These are phyloP conservation scores for Ceratosolen solmsi DNA, from an alignment of 1,140 invertebrate species.

Conservation along the genomic window DNA sequence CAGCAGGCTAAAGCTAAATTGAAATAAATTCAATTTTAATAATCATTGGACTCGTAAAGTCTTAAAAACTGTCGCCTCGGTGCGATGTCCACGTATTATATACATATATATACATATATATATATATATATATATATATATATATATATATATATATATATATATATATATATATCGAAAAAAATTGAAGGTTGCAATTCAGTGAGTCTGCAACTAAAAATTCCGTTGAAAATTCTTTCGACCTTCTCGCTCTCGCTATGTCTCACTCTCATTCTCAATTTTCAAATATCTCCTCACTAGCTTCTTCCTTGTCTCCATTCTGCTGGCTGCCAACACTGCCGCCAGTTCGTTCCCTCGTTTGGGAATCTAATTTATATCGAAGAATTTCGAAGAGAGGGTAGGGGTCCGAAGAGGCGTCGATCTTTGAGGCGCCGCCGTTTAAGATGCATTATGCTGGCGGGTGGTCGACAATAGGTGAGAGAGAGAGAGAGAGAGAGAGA, in stretches of 20 bases:
- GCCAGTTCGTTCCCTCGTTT: constrained; percentile 58
- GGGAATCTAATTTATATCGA: constrained; percentile 72
- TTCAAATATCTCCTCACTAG: constrained; percentile 17
- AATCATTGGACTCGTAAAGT: neutral
- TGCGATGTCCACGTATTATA: too few relatives aligned
- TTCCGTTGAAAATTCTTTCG: neutral
- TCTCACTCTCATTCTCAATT: constrained; percentile 30
- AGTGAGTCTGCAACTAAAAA: constrained; percentile 24
- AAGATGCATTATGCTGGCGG: constrained; percentile 72
- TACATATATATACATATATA: too few relatives aligned
- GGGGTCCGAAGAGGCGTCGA: constrained; percentile 67
- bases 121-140: neutral
- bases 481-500: constrained; percentile 39
- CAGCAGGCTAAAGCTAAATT: neutral
- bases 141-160: neutral
- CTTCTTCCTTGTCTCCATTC: constrained; percentile 14
- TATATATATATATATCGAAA: neutral
- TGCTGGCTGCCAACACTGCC: neutral
- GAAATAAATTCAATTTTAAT: neutral
- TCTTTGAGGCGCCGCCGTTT: constrained; percentile 74
- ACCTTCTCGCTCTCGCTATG: constrained; percentile 8
- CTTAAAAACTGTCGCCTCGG: neutral
- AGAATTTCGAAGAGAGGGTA: constrained; percentile 67
- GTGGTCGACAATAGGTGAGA: constrained; percentile 67
- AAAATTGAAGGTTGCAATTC: neutral